These are phyloP conservation scores for Polypedilum vanderplanki DNA, from an alignment of 1,140 invertebrate genomes.

Conservation along the genomic window DNA sequence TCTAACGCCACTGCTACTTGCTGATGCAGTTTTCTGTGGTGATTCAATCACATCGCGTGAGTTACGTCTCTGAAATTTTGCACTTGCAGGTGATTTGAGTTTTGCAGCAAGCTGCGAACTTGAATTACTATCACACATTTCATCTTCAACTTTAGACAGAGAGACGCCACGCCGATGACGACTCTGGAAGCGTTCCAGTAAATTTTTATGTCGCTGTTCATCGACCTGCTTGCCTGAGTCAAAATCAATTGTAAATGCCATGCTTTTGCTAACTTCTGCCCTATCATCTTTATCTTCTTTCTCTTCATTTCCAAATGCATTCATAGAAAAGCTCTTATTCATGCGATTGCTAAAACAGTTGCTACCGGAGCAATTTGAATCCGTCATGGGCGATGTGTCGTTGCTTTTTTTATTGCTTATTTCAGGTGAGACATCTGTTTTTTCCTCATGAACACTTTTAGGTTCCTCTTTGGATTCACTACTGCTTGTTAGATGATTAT, in stretches of 20 bases:
- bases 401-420: constrained; percentile 23
- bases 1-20: neutral
- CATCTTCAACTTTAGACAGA: constrained; percentile 52
- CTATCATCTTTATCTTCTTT: constrained; percentile 35
- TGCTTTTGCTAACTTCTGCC: constrained; percentile 34
- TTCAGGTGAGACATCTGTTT: neutral
- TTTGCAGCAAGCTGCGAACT: constrained; percentile 30
- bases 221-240: constrained; percentile 55
- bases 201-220: constrained; percentile 52
- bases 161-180: constrained; percentile 62
- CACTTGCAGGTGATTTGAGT: constrained; percentile 39
- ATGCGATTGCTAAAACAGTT: neutral
- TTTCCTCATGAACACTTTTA: neutral
- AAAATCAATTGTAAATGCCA: constrained; percentile 64
- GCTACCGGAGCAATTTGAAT: neutral
- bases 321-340: constrained; percentile 12
- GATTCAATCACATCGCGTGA: neutral
- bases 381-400: neutral
- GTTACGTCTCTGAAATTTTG: constrained; percentile 43
- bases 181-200: constrained; percentile 62
- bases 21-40: constrained; percentile 8
- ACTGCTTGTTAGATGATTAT: neutral
- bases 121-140: constrained; percentile 31
- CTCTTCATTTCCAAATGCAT: constrained; percentile 11
- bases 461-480: neutral